phyloP scores from a whole-genome alignment of 2,113 vertebrate species.

The Notarius quadriscutis region DNA sequence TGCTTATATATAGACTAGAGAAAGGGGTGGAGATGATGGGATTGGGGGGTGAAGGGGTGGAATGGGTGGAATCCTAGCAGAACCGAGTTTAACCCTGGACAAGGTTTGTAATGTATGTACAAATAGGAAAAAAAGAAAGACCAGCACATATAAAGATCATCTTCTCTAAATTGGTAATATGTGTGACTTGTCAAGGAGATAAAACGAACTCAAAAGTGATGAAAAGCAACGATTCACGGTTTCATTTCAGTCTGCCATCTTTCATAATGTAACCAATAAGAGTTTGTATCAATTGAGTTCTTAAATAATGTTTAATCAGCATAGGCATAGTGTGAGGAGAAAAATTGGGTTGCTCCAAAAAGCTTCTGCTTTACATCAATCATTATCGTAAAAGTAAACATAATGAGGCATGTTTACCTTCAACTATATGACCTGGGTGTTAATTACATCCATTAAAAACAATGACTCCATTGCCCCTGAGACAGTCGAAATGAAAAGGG shows the following conservation, averaged over 20 bases:
- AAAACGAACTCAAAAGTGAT: not conserved
- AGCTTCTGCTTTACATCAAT: conserved; percentile 44
- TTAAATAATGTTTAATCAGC: not conserved
- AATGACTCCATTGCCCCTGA: conserved; percentile 58
- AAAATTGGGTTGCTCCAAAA: not conserved
- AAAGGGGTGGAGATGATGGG: not conserved
- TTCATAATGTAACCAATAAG: not conserved
- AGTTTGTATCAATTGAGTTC: not conserved
- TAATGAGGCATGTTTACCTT: conserved; percentile 46
- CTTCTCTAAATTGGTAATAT: not conserved
- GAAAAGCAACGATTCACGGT: not conserved
- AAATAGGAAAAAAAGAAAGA: not conserved
- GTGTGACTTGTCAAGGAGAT: not conserved
- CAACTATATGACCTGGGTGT: conserved; percentile 45
- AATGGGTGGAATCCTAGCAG: not conserved
- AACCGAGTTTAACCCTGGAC: not conserved
- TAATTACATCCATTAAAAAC: conserved; percentile 56
- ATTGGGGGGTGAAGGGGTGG: not conserved
- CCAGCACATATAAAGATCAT: not conserved
- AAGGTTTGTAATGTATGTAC: not conserved
- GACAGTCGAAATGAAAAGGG: conserved; percentile 55
- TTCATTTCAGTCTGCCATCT: not conserved
- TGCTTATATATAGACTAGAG: conserved; percentile 10
- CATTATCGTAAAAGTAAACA: conserved; percentile 36
- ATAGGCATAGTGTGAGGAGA: not conserved